phyloP scores from a whole-genome alignment of 1,140 invertebrate genomes.

The Diplogasteroides magnus region DNA sequence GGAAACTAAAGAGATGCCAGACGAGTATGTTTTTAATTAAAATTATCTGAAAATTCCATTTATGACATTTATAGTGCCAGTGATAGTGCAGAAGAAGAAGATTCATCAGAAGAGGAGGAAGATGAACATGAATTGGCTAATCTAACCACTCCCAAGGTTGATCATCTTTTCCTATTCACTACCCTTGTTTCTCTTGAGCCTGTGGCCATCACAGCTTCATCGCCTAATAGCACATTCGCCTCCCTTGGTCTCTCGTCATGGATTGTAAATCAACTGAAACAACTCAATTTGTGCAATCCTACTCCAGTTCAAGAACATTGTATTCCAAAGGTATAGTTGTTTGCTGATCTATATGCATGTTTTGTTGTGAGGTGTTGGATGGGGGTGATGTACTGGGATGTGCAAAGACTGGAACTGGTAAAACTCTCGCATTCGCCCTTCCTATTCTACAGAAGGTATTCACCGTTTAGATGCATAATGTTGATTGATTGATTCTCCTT shows the following conservation, averaged over 20 bases:
- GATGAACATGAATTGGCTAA: conserved; percentile 11
- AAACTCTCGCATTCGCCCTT: conserved; percentile 52
- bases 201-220: neutral
- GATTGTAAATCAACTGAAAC: conserved; percentile 27
- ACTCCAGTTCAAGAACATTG: conserved; percentile 26
- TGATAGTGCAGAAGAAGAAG: conserved; percentile 1
- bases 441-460: conserved; percentile 47
- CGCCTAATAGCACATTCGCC: conserved; percentile 15
- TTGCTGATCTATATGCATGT: conserved; percentile 21
- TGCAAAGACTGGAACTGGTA: conserved; percentile 51
- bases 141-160: neutral
- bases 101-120: neutral
- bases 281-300: conserved; percentile 22
- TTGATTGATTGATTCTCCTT: conserved; percentile 13
- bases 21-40: conserved; percentile 4
- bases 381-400: conserved; percentile 48
- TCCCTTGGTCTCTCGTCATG: conserved; percentile 23
- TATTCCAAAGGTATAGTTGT: neutral
- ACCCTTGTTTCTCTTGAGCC: neutral
- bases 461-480: neutral
- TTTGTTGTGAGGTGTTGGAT: conserved; percentile 37
- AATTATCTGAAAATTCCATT: neutral
- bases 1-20: neutral
- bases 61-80: neutral
- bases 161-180: neutral